phyloP scores from a whole-genome alignment of 2,888 invertebrate genomes.

The Pyrgus malvae region DNA sequence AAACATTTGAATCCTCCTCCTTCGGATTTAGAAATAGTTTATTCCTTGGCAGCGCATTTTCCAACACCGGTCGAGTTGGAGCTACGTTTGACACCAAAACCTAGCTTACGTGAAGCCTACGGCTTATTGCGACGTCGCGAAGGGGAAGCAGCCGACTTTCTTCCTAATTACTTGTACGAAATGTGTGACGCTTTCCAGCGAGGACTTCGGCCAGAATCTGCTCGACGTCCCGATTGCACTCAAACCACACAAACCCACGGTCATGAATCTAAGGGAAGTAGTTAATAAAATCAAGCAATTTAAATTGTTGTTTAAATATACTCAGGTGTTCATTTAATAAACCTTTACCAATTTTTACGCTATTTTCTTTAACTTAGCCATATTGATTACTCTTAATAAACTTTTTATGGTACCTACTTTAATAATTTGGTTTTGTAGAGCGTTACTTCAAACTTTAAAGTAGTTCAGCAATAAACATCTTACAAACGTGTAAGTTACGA shows the following conservation, averaged over 20 bases:
- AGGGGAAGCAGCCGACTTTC: conserved; percentile 66
- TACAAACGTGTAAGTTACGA: too few relatives aligned
- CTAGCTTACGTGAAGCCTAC: conserved; percentile 72
- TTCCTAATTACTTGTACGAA: conserved; percentile 75
- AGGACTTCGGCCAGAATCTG: conserved; percentile 65
- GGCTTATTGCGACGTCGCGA: conserved; percentile 70
- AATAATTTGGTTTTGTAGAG: too few relatives aligned
- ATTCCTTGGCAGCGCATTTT: conserved; percentile 74
- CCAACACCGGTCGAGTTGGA: conserved; percentile 73
- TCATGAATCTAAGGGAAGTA: conserved; percentile 45
- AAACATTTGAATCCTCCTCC: conserved; percentile 71
- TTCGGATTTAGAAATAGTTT: conserved; percentile 74
- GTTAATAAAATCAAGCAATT: conserved; percentile 23
- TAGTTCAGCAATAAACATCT: too few relatives aligned
- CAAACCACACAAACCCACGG: conserved; percentile 45
- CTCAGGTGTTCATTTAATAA: too few relatives aligned
- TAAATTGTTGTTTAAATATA: too few relatives aligned
- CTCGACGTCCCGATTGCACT: conserved; percentile 53
- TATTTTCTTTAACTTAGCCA: too few relatives aligned
- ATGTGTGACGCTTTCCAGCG: conserved; percentile 76
- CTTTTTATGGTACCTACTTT: too few relatives aligned
- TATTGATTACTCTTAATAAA: too few relatives aligned
- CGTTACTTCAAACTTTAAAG: too few relatives aligned
- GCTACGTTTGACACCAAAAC: conserved; percentile 71
- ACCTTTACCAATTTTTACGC: too few relatives aligned